Conservation (phyloP, 1,140 invertebrate genomes). For the Atopsyche davidsoni region DNA sequence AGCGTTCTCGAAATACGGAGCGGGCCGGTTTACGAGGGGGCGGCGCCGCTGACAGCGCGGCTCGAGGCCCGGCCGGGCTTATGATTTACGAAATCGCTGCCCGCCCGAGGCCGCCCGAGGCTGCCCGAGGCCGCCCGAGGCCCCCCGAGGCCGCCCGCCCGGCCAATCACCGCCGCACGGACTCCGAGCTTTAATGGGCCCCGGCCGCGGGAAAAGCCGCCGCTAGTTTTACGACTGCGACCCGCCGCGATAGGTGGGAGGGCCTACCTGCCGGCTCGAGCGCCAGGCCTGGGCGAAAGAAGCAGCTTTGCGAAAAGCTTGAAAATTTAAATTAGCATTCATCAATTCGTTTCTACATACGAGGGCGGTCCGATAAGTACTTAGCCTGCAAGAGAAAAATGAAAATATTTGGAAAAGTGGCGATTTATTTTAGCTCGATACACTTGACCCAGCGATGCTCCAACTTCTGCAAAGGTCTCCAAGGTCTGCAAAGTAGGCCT, state of each 20-base stretch:
- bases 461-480: no score
- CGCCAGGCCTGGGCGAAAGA: background rate
- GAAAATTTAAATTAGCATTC: no score
- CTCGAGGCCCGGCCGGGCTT: conserved; percentile 20
- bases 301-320: no score
- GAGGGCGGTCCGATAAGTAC: no score
- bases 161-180: conserved; percentile 16
- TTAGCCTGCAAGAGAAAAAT: no score
- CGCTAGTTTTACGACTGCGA: no score
- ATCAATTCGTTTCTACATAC: no score
- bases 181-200: conserved; percentile 28
- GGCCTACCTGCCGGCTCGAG: background rate
- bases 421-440: no score
- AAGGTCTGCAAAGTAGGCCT: no score
- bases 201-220: conserved; percentile 24
- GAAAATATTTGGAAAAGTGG: no score
- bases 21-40: conserved; percentile 27
- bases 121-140: conserved; percentile 19
- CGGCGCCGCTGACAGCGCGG: conserved; percentile 28
- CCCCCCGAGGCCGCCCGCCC: conserved; percentile 9
- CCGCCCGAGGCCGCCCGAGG: conserved; percentile 13
- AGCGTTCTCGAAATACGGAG: conserved; percentile 24
- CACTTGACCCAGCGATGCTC: no score
- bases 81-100: conserved; percentile 28
- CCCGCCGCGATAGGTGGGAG: background rate